Conservation (phyloP, 2,888 invertebrate species). For the Strigamia crassipes region DNA sequence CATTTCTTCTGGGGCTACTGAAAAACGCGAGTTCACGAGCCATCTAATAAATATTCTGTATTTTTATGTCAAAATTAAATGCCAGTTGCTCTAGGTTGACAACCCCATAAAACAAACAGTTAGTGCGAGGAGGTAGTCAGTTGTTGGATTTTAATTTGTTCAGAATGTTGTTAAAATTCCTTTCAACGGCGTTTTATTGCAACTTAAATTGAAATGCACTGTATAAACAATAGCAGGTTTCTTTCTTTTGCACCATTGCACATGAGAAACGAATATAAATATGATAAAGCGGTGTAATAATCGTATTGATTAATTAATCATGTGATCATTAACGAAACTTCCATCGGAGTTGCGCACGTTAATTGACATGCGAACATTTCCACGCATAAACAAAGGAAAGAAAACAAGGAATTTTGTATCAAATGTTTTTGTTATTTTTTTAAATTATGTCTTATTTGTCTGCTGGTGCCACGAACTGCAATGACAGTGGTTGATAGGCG, state of each 20-base stretch:
- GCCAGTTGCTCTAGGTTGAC: neutral
- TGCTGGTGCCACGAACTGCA: neutral
- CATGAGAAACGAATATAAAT: neutral
- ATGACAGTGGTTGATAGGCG: neutral
- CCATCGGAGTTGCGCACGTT: neutral
- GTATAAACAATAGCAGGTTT: no score
- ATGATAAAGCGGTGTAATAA: constrained; percentile 18
- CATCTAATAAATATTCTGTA: neutral
- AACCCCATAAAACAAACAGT: neutral
- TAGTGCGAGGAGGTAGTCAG: no score
- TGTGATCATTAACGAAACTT: constrained; percentile 17
- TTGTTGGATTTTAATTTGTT: neutral
- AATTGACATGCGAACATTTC: neutral
- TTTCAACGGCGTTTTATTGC: neutral
- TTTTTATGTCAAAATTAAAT: neutral
- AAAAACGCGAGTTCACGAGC: neutral
- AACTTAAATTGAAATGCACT: neutral
- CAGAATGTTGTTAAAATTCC: neutral
- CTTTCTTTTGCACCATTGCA: neutral
- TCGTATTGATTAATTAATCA: constrained; percentile 33
- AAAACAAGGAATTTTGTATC: neutral
- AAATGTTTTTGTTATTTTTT: neutral
- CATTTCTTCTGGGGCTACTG: neutral
- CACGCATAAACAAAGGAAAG: neutral
- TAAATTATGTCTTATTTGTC: neutral